These are phyloP conservation scores for Pampus argenteus DNA, from an alignment of 2,797 vertebrate species.

Conservation along the genomic window DNA sequence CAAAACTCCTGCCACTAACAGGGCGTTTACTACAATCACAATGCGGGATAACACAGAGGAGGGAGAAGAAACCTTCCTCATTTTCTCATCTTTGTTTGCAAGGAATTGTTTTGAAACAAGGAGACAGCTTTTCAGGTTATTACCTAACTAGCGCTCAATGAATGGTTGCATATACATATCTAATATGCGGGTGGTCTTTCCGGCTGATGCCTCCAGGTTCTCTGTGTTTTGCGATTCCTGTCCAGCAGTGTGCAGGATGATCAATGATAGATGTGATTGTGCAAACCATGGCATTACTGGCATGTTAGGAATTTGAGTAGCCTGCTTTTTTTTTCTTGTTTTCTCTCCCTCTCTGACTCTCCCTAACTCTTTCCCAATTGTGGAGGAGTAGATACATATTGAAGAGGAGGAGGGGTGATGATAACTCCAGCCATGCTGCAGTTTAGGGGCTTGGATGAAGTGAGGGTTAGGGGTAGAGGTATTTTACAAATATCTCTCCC, in stretches of 20 bases:
- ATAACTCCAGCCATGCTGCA: constrained; percentile 22
- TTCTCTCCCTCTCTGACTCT: background rate
- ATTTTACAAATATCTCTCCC: constrained; percentile 19
- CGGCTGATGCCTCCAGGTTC: constrained; percentile 40
- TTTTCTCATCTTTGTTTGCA: constrained; percentile 37
- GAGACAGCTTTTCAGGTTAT: constrained; percentile 23
- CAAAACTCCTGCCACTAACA: constrained; percentile 35
- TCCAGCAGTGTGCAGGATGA: constrained; percentile 35
- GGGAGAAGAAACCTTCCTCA: constrained; percentile 7
- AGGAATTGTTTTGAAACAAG: constrained; percentile 21
- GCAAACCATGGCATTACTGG: constrained; percentile 37
- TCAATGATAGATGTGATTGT: constrained; percentile 41
- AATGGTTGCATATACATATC: constrained; percentile 27
- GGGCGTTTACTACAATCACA: constrained; percentile 36
- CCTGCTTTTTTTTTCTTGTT: constrained; percentile 11
- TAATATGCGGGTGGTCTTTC: constrained; percentile 36
- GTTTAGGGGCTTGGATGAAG: constrained; percentile 26
- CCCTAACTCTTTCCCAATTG: constrained; percentile 21
- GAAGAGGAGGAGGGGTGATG: constrained; percentile 18
- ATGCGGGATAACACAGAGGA: background rate
- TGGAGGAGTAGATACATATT: constrained; percentile 30
- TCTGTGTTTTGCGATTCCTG: constrained; percentile 42
- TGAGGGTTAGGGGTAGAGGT: constrained; percentile 5
- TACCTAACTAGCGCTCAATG: constrained; percentile 15
- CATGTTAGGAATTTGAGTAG: constrained; percentile 62